These are phyloP conservation scores for Trachemys scripta DNA, from an alignment of 2,113 vertebrate species.

Conservation along the genomic window DNA sequence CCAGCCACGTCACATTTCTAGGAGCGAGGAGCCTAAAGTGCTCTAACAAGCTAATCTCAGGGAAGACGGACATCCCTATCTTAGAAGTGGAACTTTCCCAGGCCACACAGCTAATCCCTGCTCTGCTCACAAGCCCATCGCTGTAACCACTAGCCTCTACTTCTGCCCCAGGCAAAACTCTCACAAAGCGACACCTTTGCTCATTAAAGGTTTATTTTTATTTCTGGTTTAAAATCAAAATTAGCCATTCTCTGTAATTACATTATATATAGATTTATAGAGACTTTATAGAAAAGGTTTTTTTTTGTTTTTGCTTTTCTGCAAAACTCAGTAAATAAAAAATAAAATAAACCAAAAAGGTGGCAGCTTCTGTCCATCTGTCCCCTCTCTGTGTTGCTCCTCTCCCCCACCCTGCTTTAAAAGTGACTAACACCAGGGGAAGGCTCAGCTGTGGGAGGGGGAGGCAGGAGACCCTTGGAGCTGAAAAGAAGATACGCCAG, in stretches of 20 bases:
- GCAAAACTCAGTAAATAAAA: constrained; percentile 69
- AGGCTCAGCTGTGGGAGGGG: constrained; percentile 33
- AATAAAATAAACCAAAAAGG: constrained; percentile 62
- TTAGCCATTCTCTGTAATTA: constrained; percentile 75
- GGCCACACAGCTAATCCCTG: not conserved
- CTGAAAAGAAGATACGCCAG: constrained; percentile 73
- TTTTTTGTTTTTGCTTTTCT: constrained; percentile 70
- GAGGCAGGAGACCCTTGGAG: constrained; percentile 49
- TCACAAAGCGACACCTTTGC: rapidly evolving
- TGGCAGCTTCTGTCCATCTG: constrained; percentile 35
- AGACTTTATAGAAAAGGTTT: constrained; percentile 74
- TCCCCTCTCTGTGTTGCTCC: not conserved
- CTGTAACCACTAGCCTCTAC: not conserved
- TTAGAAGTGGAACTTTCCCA: not conserved
- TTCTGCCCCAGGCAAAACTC: not conserved
- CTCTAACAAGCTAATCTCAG: too few species aligned
- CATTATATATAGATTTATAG: constrained; percentile 80
- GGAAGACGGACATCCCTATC: not conserved
- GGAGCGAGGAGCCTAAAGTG: not conserved
- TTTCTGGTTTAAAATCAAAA: constrained; percentile 79
- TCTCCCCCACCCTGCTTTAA: constrained; percentile 19
- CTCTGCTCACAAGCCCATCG: not conserved
- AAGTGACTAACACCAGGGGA: not conserved
- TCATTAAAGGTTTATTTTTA: constrained; percentile 71
- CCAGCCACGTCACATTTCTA: not conserved